phyloP scores from a whole-genome alignment of 2,797 vertebrate species.

The Anas flavirostris region DNA sequence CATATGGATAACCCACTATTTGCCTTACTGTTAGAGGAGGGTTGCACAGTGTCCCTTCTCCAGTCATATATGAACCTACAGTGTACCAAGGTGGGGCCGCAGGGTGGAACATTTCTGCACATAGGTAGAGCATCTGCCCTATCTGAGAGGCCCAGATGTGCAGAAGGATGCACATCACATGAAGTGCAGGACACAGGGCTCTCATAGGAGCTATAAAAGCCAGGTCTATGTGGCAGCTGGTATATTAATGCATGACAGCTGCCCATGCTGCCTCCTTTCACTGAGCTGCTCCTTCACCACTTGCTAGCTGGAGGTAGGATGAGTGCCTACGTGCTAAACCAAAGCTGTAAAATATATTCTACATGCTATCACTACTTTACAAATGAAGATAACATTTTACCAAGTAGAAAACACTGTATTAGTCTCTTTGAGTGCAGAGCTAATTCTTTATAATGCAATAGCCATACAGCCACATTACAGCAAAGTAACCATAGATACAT shows the following conservation, averaged over 20 bases:
- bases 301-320: fast-evolving
- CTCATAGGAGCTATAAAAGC: neutral
- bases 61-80: neutral
- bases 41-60: neutral
- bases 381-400: slow-evolving; percentile 9
- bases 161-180: neutral
- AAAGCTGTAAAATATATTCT: neutral
- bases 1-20: neutral
- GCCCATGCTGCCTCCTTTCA: neutral
- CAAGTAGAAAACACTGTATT: slow-evolving; percentile 8
- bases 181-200: neutral
- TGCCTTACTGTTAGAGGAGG: neutral
- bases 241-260: neutral
- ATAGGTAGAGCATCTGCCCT: neutral
- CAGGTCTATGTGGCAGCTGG: neutral
- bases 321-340: neutral
- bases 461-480: slow-evolving; percentile 58
- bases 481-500: slow-evolving; percentile 56
- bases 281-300: neutral
- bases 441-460: slow-evolving; percentile 57
- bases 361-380: neutral
- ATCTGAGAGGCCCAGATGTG: neutral
- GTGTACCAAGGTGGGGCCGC: neutral
- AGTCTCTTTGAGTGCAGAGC: slow-evolving; percentile 18
- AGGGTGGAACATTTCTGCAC: neutral